Conservation (phyloP, 2,797 vertebrate species). For the Intellagama lesueurii region DNA sequence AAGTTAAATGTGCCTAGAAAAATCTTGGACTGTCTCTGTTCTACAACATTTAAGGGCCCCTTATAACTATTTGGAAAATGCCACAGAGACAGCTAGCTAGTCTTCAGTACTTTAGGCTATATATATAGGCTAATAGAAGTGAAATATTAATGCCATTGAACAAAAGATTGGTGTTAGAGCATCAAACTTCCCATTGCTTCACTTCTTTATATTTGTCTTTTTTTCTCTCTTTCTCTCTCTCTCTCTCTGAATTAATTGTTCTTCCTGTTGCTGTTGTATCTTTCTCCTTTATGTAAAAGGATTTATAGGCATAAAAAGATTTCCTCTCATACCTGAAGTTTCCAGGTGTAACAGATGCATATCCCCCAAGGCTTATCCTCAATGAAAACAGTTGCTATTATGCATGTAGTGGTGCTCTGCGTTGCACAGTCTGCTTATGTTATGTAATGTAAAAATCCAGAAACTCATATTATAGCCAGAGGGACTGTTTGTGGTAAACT, state of each 20-base stretch:
- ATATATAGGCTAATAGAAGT: background rate
- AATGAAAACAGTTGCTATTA: slow-evolving; percentile 1
- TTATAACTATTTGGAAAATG: background rate
- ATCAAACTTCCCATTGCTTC: background rate
- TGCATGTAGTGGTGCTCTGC: background rate
- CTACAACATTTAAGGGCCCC: background rate
- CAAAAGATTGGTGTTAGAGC: background rate
- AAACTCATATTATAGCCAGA: slow-evolving; percentile 2
- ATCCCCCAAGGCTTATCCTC: background rate
- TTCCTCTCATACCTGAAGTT: background rate
- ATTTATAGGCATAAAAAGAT: background rate
- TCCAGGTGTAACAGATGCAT: background rate
- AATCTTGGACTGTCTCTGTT: background rate
- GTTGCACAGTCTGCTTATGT: background rate
- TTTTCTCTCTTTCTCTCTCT: background rate
- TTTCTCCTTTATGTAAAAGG: background rate
- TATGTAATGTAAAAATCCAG: slow-evolving; percentile 8
- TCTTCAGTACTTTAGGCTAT: no score
- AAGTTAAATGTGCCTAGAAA: background rate
- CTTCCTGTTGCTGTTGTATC: background rate
- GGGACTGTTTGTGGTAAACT: background rate
- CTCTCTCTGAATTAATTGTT: background rate
- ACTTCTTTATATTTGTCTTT: background rate
- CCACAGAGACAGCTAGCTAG: no score
- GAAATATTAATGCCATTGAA: background rate